Conservation (phyloP, 2,113 vertebrate genomes). For the Oreotrochilus melanogaster region DNA sequence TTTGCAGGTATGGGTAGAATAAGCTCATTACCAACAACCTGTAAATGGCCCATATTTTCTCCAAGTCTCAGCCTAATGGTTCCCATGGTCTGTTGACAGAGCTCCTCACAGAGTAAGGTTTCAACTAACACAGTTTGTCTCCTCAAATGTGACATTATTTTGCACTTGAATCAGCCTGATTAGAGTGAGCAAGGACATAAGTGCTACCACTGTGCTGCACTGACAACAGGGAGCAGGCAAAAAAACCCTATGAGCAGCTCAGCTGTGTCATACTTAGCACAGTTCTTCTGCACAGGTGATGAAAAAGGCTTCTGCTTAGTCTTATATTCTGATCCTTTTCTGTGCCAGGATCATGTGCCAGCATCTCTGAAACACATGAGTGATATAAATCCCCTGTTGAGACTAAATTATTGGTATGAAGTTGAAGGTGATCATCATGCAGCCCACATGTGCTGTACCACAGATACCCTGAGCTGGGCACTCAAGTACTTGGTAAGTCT, state of each 20-base stretch:
- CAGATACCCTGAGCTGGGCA: not conserved
- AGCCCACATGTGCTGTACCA: rapidly evolving
- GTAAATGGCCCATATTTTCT: not conserved
- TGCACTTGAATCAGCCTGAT: not conserved
- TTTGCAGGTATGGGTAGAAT: not conserved
- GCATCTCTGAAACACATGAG: not conserved
- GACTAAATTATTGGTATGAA: not conserved
- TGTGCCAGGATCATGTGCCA: not conserved
- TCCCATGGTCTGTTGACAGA: not conserved
- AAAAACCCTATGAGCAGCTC: not conserved
- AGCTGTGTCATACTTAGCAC: not conserved
- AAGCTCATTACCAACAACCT: not conserved
- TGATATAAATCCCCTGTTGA: not conserved
- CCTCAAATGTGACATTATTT: not conserved
- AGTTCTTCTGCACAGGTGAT: not conserved
- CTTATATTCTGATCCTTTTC: not conserved
- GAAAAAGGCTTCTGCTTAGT: not conserved
- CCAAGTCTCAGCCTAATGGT: not conserved
- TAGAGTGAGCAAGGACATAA: not conserved
- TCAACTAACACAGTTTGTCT: not conserved
- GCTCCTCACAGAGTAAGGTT: not conserved
- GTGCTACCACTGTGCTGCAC: not conserved
- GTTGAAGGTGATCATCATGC: not conserved
- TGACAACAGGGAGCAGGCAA: not conserved
- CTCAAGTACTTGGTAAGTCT: not conserved